Base-by-base conservation (phyloP, 1,140 invertebrate species). In the Ips nitidus region DNA sequence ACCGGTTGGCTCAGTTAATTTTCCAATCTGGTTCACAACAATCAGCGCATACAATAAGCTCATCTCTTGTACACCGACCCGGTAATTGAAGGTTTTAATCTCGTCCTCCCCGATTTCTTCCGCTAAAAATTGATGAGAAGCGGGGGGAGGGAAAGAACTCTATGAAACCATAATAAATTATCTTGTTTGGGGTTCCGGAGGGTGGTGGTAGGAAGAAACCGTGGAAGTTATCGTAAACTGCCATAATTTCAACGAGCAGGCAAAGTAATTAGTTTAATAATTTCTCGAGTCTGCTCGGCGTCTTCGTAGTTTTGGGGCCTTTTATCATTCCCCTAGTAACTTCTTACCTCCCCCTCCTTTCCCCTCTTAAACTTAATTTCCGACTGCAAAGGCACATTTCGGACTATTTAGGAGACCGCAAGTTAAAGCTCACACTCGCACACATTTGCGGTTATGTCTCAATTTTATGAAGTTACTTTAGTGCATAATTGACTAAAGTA, bases 1-100 rank as follows among this genome's bases (percentile, higher is more conserved):
- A 40, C 36, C 40, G 57, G 36, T 38, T 62, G 41, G 59, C 67
- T 69, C 52, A 72, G 72, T 75, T 75, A 75, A 75, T 75, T 75
- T 75, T 73, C 74, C 74, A 75, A 75, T 75, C 74, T 75, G 72
- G 70, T 73, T 65, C 72, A 73, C 74, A 75, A 73, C 72, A 75
- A 73, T 73, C 69, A 73, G 53, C 52, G 61, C 66, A 43, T 62
- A 75, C 74, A 75, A 75, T 73, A 72, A 65, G 60, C 69, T 73
- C 71, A 71, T 73, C 60, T 71, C 69, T 43, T 66, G 52, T 57
- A 56, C 61, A 38, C 56, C 38, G 69, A 38, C 57, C 69, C 53
- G 6, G 50, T 69, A 71, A 66, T 64, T 45, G 57, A 60, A 50
- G 66, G 52, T 64, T 63, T 64, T 63, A 53, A 64, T 69, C 45